Percentiles rank a stretch among this genome's conserved stretches.
These are phyloP conservation scores for Machimus atricapillus DNA, from an alignment of 2,888 invertebrate species.

Conservation along the genomic window DNA sequence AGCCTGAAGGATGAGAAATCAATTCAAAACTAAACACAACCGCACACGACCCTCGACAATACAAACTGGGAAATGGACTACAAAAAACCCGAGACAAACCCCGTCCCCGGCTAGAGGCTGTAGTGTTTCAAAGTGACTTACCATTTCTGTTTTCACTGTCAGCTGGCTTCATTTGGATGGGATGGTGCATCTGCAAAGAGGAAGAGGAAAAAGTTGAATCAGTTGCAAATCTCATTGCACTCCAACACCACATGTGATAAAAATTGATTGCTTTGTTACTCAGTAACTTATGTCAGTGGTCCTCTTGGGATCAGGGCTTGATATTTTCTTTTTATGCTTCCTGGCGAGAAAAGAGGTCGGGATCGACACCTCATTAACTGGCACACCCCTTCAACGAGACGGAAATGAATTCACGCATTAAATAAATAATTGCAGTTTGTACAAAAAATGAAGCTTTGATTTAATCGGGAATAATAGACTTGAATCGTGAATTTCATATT, in stretches of 20 bases:
- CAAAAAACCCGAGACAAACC: slow-evolving; percentile 23
- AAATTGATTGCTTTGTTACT: slow-evolving; percentile 23
- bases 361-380: background rate
- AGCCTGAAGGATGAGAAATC: slow-evolving; percentile 43
- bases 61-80: slow-evolving; percentile 22
- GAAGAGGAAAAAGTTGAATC: slow-evolving; percentile 50
- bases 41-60: slow-evolving; percentile 26
- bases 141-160: slow-evolving; percentile 99
- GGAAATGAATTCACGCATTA: too few species aligned
- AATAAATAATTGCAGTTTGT: too few species aligned
- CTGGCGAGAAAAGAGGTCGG: background rate
- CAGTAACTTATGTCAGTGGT: slow-evolving; percentile 5
- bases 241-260: slow-evolving; percentile 23
- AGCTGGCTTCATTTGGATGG: slow-evolving; percentile 99
- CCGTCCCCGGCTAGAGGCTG: background rate
- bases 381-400: background rate
- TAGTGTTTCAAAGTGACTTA: slow-evolving; percentile 67
- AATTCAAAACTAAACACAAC: slow-evolving; percentile 44
- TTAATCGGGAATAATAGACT: too few species aligned
- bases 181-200: slow-evolving; percentile 95
- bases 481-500: too few species aligned
- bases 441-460: too few species aligned
- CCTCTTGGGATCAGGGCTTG: background rate
- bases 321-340: slow-evolving; percentile 4
- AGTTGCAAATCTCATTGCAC: slow-evolving; percentile 14